Evolutionary conservation across 2,797 vertebrate species (phyloP).

Genomic region (Kryptopterus vitreolus): DNA sequence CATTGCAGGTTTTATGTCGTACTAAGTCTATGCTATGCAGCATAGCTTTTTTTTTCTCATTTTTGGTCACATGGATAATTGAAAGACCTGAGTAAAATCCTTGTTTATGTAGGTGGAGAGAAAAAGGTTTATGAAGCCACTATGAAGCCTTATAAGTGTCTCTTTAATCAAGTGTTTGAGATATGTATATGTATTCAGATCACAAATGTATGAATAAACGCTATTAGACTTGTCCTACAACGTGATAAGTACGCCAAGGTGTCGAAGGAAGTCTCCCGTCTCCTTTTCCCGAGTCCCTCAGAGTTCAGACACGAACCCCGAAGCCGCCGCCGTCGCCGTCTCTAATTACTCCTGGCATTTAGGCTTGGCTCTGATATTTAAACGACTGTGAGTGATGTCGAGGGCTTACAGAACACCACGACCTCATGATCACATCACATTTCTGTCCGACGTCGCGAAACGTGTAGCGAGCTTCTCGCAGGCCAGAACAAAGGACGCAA

Average conservation of each 20-base stretch:
- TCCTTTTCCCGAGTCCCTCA: constrained; percentile 26
- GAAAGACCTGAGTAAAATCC: not conserved
- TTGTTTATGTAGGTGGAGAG: not conserved
- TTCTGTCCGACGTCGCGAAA: constrained; percentile 28
- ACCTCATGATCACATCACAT: constrained; percentile 53
- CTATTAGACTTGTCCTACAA: not conserved
- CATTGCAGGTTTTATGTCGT: not conserved
- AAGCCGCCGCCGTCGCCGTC: constrained; percentile 45
- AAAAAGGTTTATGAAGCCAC: not conserved
- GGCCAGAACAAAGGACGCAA: not conserved
- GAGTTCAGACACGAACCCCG: constrained; percentile 43
- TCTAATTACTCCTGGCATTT: constrained; percentile 63
- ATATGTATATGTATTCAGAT: not conserved
- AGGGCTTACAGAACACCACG: constrained; percentile 48
- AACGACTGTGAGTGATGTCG: constrained; percentile 53
- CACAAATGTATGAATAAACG: not conserved
- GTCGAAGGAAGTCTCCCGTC: not conserved
- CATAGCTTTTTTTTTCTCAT: not conserved
- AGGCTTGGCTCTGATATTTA: constrained; percentile 61
- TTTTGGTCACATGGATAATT: not conserved
- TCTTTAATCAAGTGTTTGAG: not conserved
- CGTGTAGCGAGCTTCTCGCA: constrained; percentile 16
- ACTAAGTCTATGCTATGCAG: not conserved
- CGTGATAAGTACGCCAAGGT: constrained; percentile 39
- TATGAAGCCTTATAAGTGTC: not conserved